Conservation (phyloP, 2,113 vertebrate species). For the Tursiops truncatus region DNA sequence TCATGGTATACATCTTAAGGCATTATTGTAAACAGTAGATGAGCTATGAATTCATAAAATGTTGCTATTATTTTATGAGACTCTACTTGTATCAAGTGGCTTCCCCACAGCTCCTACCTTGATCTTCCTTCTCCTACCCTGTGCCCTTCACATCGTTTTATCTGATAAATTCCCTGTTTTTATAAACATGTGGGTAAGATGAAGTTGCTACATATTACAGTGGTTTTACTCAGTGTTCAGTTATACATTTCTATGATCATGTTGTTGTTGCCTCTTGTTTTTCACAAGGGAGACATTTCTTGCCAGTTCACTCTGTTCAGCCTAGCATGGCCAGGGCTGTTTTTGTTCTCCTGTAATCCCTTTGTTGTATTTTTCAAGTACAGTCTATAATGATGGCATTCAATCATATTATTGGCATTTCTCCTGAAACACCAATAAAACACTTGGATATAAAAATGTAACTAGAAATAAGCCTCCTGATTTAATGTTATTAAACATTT, state of each 20-base stretch:
- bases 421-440: conserved; percentile 54
- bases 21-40: not conserved
- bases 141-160: not conserved
- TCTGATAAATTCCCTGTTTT: not conserved
- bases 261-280: not conserved
- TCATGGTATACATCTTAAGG: not conserved
- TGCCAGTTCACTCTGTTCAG: not conserved
- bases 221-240: not conserved
- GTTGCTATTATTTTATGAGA: not conserved
- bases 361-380: conserved; percentile 47
- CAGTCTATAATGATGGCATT: conserved; percentile 16
- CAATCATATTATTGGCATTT: conserved; percentile 53
- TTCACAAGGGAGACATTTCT: not conserved
- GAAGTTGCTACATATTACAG: not conserved
- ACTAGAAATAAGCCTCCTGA: conserved; percentile 47
- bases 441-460: conserved; percentile 51
- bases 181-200: not conserved
- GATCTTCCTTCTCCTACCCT: not conserved
- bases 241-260: not conserved
- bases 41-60: not conserved
- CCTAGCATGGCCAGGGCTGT: not conserved
- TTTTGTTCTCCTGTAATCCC: conserved; percentile 1
- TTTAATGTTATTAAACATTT: conserved; percentile 66
- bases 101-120: not conserved
- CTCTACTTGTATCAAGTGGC: not conserved